These are phyloP conservation scores for Rhopilema esculentum DNA, from an alignment of 30 jellyfish, hydroid and myxozoan genomes.

Conservation along the genomic window DNA sequence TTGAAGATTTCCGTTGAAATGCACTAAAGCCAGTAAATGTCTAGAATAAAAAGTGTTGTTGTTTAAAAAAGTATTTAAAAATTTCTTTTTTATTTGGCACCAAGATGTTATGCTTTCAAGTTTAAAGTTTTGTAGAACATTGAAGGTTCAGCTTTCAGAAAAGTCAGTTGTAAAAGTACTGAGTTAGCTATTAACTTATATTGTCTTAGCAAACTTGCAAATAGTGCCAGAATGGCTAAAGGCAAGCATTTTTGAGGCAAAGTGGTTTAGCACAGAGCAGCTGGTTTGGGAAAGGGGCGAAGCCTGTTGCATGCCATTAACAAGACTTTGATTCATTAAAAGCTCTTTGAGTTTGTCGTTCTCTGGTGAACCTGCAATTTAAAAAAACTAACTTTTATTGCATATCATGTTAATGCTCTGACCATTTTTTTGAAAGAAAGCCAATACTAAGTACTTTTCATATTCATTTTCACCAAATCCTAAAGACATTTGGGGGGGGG, in stretches of 20 bases:
- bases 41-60: not conserved
- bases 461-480: not conserved
- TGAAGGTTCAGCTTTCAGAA: not conserved
- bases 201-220: slow-evolving; percentile 13
- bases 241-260: slow-evolving; percentile 22
- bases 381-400: not conserved
- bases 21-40: slow-evolving; percentile 3
- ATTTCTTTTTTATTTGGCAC: not conserved
- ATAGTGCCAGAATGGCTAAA: slow-evolving; percentile 13
- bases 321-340: slow-evolving; percentile 4
- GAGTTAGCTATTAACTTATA: not conserved
- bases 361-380: slow-evolving; percentile 14
- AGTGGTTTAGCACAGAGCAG: slow-evolving; percentile 20
- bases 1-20: slow-evolving; percentile 7
- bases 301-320: slow-evolving; percentile 22
- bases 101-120: not conserved
- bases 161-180: not conserved
- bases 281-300: slow-evolving; percentile 17
- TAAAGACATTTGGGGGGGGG: not conserved
- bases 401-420: not conserved
- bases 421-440: not conserved
- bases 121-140: not conserved
- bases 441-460: not conserved
- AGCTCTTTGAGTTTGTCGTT: slow-evolving; percentile 23
- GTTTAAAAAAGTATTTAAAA: not conserved